Evolutionary conservation across 2,113 vertebrate species (phyloP), one percentile per base, ranked within the genome.

Genomic region (Chelonoidis abingdonii): DNA sequence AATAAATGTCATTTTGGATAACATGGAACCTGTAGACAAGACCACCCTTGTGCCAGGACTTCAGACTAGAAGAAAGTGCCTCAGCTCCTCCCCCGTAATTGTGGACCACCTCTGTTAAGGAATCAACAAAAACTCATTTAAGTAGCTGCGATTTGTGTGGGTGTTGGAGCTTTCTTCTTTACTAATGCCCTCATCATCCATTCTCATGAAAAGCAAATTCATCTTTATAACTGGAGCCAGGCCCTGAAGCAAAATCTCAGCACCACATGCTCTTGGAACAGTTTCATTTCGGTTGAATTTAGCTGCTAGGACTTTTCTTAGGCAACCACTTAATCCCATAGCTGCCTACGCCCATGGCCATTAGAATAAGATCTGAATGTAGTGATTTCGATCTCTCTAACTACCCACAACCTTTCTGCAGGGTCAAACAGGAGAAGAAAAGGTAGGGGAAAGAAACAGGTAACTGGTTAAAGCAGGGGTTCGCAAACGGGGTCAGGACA

Each of bases 291-390:
- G 5, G 57, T 29, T 62, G 11, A 29, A 10, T 38, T 72, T 72
- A 72, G n/a, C 19, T 38, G 35, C 65, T 72, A 72, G 31, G 21
- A 62, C 57, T 62, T 14, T 31, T 31, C 57, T 38, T 21, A 22
- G 10, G 65, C 4, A 5, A 22, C 22, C 16, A 38, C 35, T 38
- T 9, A 10, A 10, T 17, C 16, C 7, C 65, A 19, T 6, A 72
- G 65, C 65, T 19, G 14, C 16, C 14, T n/a, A n/a, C 2, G 3
- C 6, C 65, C 3, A 3, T 17, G 35, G 29, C 13, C 2, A 4
- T 69, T 69, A 19, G 31, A 31, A 35, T 69, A 31, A n/a, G 62
- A n/a, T 65, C 29, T 19, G 35, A n/a, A 69, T 19, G 14, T 31
- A 7, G 10, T 17, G 62, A 24, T n/a, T n/a, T 35, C 31, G 35